Conservation (phyloP, 64 coral and sea anemone species). For the Orbicella faveolata region DNA sequence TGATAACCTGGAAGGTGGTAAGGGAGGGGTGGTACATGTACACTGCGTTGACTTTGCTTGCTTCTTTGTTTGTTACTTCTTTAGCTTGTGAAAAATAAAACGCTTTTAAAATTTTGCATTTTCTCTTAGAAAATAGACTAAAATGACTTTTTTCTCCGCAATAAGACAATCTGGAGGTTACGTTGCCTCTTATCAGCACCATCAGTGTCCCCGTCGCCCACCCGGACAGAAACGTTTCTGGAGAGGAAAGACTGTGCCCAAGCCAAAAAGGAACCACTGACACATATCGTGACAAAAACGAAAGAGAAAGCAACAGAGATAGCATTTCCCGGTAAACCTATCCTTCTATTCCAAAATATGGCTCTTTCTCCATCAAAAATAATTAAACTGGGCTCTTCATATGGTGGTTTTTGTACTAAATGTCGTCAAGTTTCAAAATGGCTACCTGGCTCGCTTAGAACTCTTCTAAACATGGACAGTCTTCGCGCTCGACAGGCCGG, state of each 20-base stretch:
- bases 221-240: not conserved
- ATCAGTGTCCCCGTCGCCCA: not conserved
- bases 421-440: conserved; percentile 32
- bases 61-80: not conserved
- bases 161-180: too few species aligned
- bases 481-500: conserved; percentile 91
- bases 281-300: not conserved
- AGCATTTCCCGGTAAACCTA: too few species aligned
- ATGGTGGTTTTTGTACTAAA: not conserved
- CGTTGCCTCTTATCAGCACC: not conserved
- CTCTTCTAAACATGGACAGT: conserved; percentile 27
- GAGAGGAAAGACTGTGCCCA: not conserved
- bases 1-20: not conserved
- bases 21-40: not conserved
- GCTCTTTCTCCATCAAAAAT: not conserved
- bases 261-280: not conserved
- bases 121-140: too few species aligned
- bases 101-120: too few species aligned
- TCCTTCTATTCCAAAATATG: not conserved
- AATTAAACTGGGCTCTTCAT: not conserved
- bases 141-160: too few species aligned
- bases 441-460: conserved; percentile 24
- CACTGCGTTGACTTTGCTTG: not conserved
- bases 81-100: not conserved
- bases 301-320: not conserved